These are phyloP conservation scores for Desoria tigrina DNA, from an alignment of 2,888 invertebrate genomes.

Conservation along the genomic window DNA sequence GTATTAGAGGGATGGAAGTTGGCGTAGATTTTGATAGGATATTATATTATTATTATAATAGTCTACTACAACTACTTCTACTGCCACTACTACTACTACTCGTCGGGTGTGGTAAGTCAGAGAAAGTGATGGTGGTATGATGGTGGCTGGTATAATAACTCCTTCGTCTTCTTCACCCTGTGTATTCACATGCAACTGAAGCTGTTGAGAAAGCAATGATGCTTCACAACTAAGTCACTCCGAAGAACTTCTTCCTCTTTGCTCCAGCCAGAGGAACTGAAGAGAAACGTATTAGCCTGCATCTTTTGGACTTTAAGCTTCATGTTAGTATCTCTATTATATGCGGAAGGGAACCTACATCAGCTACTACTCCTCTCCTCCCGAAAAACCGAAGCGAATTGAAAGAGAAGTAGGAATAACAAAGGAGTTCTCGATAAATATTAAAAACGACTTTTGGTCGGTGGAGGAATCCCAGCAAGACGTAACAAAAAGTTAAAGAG, in stretches of 20 bases:
- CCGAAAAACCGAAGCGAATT: conserved; percentile 44
- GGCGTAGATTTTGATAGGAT: not conserved
- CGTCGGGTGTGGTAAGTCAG: conserved; percentile 3
- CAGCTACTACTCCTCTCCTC: no score
- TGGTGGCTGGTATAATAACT: not conserved
- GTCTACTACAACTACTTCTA: not conserved
- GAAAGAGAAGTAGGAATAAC: conserved; percentile 54
- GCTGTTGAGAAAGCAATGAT: conserved; percentile 17
- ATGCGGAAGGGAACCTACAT: no score
- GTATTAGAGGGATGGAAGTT: no score
- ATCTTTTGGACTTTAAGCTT: not conserved
- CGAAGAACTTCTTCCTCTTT: no score
- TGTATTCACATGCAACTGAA: conserved; percentile 9
- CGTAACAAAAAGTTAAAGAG: conserved; percentile 52
- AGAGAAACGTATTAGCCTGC: conserved; percentile 8
- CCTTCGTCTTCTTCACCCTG: not conserved
- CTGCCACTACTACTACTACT: not conserved
- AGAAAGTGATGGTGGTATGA: not conserved
- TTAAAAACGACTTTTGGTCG: conserved; percentile 54
- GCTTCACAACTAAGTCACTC: conserved; percentile 10
- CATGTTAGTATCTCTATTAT: conserved; percentile 4
- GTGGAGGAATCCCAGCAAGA: conserved; percentile 45
- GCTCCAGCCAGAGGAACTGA: not conserved
- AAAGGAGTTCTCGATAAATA: conserved; percentile 54
- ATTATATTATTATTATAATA: no score